Percentiles rank a stretch among this genome's conserved stretches.
phyloP scores from a whole-genome alignment of 2,888 invertebrate species.

The Scelioninae gen. 1 region DNA sequence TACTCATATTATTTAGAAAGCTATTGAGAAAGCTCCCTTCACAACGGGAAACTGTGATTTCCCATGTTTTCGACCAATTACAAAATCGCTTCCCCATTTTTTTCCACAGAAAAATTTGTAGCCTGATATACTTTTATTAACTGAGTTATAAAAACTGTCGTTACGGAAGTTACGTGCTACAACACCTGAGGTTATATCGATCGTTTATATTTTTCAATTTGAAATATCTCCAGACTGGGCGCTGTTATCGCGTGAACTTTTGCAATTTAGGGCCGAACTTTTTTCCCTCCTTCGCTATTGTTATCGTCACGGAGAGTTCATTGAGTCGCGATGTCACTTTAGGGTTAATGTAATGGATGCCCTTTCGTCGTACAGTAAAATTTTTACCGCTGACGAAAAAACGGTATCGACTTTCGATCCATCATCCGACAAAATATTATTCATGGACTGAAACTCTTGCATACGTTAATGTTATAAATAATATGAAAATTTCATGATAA shows the following conservation, averaged over 20 bases:
- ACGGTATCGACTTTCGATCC: constrained; percentile 51
- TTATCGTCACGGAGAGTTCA: constrained; percentile 36
- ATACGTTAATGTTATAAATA: constrained; percentile 34
- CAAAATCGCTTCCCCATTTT: not conserved
- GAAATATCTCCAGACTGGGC: constrained; percentile 31
- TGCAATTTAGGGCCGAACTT: constrained; percentile 30
- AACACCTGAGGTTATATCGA: constrained; percentile 38
- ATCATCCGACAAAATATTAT: constrained; percentile 38
- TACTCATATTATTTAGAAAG: too few species aligned
- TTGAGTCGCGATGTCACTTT: constrained; percentile 48
- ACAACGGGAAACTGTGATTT: too few species aligned
- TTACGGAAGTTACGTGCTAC: constrained; percentile 46
- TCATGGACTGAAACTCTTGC: constrained; percentile 29
- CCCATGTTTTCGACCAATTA: not conserved
- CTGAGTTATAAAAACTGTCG: constrained; percentile 39
- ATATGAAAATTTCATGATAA: constrained; percentile 29
- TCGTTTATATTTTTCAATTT: constrained; percentile 54
- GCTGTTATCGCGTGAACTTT: constrained; percentile 30
- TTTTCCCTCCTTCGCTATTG: constrained; percentile 10
- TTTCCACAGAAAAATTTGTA: constrained; percentile 1
- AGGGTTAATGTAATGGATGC: constrained; percentile 36
- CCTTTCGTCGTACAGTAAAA: constrained; percentile 15
- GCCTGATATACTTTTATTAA: constrained; percentile 15
- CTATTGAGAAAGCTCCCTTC: too few species aligned
- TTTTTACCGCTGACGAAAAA: constrained; percentile 18